Conservation (phyloP, 2,888 invertebrate species). For the Cantharis lateralis region DNA sequence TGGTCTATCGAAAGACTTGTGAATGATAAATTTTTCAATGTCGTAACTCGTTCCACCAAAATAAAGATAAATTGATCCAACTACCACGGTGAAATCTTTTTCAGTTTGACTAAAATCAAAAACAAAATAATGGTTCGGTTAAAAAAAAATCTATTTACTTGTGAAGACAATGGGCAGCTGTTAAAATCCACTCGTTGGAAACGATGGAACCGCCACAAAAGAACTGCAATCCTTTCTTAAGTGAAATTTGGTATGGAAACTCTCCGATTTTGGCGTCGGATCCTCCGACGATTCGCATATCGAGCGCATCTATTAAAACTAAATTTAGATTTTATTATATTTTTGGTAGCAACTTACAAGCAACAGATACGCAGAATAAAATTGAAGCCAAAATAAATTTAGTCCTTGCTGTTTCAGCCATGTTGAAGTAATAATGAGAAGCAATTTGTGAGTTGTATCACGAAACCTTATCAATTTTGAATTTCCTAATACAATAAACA, state of each 20-base stretch:
- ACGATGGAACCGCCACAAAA: neutral
- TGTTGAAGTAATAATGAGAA: neutral
- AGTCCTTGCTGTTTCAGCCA: neutral
- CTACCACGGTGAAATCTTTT: neutral
- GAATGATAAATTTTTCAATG: neutral
- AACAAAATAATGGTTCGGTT: neutral
- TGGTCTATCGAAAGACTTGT: neutral
- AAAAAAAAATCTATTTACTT: neutral
- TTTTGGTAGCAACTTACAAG: neutral
- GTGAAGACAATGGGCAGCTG: neutral
- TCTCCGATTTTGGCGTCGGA: neutral
- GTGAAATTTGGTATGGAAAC: neutral
- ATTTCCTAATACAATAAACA: neutral
- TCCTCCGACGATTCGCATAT: neutral
- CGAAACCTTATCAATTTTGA: neutral
- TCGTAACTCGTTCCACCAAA: neutral
- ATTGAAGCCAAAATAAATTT: neutral
- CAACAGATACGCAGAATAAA: neutral
- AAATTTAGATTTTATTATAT: neutral
- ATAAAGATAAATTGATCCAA: neutral
- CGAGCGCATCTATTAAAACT: neutral
- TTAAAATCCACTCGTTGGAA: neutral
- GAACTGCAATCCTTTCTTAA: neutral
- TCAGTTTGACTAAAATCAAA: neutral
- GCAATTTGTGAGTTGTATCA: neutral